phyloP scores from a whole-genome alignment of 2,113 vertebrate genomes.

The Tympanuchus pallidicinctus region DNA sequence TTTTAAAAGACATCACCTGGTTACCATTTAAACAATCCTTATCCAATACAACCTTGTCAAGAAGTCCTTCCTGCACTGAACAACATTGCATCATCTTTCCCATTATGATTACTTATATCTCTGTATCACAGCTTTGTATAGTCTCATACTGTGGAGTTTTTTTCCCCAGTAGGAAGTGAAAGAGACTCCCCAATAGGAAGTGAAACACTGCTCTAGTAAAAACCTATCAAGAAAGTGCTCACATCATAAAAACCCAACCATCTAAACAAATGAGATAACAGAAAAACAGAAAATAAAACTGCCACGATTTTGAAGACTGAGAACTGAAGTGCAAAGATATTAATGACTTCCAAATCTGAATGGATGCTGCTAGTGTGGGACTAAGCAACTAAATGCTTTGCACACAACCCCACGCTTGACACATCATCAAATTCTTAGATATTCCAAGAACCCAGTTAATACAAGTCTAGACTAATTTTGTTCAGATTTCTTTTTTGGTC shows the following conservation, averaged over 20 bases:
- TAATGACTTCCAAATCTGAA: background rate
- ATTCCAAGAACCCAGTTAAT: background rate
- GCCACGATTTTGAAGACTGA: background rate
- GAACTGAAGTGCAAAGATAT: background rate
- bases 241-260: background rate
- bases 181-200: background rate
- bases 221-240: background rate
- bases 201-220: background rate
- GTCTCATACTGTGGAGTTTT: background rate
- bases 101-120: background rate
- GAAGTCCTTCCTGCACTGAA: background rate
- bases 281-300: background rate
- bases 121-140: background rate
- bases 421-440: background rate
- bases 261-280: background rate
- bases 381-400: background rate
- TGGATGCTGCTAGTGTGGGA: background rate
- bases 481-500: background rate
- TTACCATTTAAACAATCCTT: background rate
- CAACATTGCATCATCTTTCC: background rate
- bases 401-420: background rate
- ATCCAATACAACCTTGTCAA: background rate
- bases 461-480: background rate
- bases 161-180: background rate
- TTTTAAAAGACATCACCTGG: constrained; percentile 38